These are phyloP conservation scores for Drosophila dunni DNA, from an alignment of 1,140 invertebrate species.

Conservation along the genomic window DNA sequence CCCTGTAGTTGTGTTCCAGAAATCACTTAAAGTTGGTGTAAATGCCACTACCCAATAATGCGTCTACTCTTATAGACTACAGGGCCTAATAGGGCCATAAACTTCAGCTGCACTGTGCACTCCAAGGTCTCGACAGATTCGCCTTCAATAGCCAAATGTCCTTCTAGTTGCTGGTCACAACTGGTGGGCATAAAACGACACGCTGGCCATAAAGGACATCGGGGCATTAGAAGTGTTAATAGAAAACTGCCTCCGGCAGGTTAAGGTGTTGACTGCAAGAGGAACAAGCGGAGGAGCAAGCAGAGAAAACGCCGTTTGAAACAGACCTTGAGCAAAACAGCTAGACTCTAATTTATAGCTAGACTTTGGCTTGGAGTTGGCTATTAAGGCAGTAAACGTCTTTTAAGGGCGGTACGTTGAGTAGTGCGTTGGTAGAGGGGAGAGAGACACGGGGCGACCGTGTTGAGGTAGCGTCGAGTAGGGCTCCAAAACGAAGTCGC, in stretches of 20 bases:
- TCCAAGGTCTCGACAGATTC: no score
- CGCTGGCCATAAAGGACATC: conserved; percentile 61
- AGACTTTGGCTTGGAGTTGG: conserved; percentile 11
- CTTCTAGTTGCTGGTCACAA: conserved; percentile 44
- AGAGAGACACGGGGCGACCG: not conserved
- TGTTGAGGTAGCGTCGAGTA: not conserved
- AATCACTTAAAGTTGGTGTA: no score
- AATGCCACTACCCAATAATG: no score
- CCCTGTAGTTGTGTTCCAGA: no score
- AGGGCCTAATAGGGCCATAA: conserved; percentile 2
- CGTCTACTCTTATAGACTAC: no score
- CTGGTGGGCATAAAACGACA: conserved; percentile 34
- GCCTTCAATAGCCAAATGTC: conserved; percentile 56
- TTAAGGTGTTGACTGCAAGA: conserved; percentile 56
- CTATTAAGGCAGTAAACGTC: conserved; percentile 42
- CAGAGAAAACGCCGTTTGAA: not conserved
- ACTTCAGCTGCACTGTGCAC: conserved; percentile 1
- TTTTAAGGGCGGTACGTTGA: not conserved
- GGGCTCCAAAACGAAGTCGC: conserved; percentile 25
- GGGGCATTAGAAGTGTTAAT: conserved; percentile 76
- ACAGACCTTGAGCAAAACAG: conserved; percentile 7
- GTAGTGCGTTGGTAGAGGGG: not conserved
- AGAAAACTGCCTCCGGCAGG: conserved; percentile 66
- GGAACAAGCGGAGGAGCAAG: conserved; percentile 21
- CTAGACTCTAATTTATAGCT: conserved; percentile 35